These are phyloP conservation scores for Myioborus melanocephalus DNA, from an alignment of 2,797 vertebrate species.

Conservation along the genomic window DNA sequence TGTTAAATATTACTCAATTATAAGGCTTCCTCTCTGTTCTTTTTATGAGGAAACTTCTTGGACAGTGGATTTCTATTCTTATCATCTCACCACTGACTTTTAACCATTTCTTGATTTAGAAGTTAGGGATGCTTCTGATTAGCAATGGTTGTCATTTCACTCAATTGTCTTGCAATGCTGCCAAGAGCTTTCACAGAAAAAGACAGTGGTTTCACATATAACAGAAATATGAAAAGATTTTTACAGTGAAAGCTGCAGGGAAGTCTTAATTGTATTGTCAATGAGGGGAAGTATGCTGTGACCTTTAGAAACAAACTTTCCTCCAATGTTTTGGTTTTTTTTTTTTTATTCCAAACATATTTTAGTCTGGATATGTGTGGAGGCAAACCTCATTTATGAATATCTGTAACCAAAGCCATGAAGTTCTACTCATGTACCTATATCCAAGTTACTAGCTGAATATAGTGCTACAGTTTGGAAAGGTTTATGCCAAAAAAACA, in stretches of 20 bases:
- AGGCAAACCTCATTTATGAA: neutral
- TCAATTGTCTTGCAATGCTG: neutral
- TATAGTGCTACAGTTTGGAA: neutral
- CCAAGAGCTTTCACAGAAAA: neutral
- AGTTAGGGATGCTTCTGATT: neutral
- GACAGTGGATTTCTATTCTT: neutral
- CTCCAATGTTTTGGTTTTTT: accelerated
- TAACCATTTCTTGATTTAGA: neutral
- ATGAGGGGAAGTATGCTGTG: neutral
- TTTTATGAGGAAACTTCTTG: neutral
- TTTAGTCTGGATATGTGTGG: neutral
- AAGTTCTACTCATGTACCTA: neutral
- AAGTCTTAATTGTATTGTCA: neutral
- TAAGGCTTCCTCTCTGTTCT: neutral
- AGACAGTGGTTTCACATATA: neutral
- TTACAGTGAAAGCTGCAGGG: neutral
- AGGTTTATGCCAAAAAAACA: neutral
- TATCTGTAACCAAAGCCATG: neutral
- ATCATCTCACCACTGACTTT: neutral
- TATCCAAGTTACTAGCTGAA: neutral
- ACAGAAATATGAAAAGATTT: neutral
- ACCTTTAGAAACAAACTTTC: neutral
- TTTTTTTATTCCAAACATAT: neutral
- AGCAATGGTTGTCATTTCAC: neutral
- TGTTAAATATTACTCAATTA: neutral